Evolutionary conservation across 2,113 vertebrate species (phyloP).

Genomic region (Propithecus coquereli): DNA sequence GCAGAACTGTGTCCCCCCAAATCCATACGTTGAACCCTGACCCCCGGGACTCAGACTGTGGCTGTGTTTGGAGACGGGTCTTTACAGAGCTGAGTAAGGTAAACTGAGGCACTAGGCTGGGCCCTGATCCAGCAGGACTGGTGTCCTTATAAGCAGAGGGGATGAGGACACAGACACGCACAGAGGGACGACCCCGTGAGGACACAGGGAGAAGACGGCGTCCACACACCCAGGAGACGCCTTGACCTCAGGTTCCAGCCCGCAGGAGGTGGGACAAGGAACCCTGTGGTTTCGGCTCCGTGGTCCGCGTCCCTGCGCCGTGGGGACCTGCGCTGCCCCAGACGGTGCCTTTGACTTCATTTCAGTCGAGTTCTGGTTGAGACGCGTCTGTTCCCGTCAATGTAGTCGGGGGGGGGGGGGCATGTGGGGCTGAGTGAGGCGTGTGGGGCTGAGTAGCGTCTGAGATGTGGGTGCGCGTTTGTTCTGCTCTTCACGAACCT

Average conservation of each 20-base stretch:
- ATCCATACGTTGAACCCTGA: rapidly evolving
- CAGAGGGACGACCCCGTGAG: rapidly evolving
- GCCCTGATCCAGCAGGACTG: rapidly evolving
- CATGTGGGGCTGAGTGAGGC: too few species aligned
- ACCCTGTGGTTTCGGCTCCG: rapidly evolving
- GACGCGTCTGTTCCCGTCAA: rapidly evolving
- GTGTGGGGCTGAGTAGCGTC: too few species aligned
- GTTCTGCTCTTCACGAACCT: rapidly evolving
- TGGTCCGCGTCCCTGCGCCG: rapidly evolving
- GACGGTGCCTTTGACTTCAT: rapidly evolving
- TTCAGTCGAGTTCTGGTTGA: rapidly evolving
- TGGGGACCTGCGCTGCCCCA: rapidly evolving
- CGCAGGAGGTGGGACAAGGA: rapidly evolving
- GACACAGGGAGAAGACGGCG: rapidly evolving
- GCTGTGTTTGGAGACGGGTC: not conserved
- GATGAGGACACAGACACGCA: not conserved
- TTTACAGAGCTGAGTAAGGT: not conserved
- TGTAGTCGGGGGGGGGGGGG: too few species aligned
- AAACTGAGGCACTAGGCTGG: rapidly evolving
- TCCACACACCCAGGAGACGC: rapidly evolving
- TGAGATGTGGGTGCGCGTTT: rapidly evolving
- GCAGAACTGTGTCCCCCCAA: too few species aligned
- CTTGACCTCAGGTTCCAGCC: not conserved
- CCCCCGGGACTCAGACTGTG: not conserved
- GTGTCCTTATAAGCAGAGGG: not conserved